Conservation (phyloP, 2,113 vertebrate genomes). For the Furnarius figulus region DNA sequence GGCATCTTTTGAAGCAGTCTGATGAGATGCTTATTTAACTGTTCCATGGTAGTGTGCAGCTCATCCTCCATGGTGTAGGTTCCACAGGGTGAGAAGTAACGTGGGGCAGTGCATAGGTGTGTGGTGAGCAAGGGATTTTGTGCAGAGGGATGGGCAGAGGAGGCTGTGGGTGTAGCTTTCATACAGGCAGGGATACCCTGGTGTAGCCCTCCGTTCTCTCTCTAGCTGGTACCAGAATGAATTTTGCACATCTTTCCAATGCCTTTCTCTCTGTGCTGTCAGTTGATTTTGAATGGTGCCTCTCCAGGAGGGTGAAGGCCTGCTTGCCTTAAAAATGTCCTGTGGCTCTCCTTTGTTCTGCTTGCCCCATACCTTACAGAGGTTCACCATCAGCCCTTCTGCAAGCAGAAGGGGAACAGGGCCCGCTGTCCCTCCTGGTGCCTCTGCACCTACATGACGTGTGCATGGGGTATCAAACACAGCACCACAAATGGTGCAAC, state of each 20-base stretch:
- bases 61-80: fast-evolving
- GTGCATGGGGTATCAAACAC: neutral
- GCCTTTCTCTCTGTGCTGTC: neutral
- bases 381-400: neutral
- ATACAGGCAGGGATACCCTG: fast-evolving
- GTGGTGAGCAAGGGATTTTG: fast-evolving
- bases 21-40: neutral
- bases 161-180: neutral
- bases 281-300: neutral
- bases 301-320: neutral
- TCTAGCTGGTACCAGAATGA: neutral
- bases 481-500: neutral
- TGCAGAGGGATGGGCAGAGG: neutral
- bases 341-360: neutral
- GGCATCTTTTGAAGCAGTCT: neutral
- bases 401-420: neutral
- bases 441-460: fast-evolving
- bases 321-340: neutral
- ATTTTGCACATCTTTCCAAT: neutral
- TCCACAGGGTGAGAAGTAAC: neutral
- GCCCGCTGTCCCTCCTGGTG: neutral
- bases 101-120: fast-evolving
- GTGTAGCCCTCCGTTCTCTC: neutral
- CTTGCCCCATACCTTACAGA: neutral
- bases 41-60: neutral